Percentiles rank a stretch among this genome's conserved stretches.
These are phyloP conservation scores for Pollenia labialis DNA, from an alignment of 2,888 invertebrate genomes.

Conservation along the genomic window DNA sequence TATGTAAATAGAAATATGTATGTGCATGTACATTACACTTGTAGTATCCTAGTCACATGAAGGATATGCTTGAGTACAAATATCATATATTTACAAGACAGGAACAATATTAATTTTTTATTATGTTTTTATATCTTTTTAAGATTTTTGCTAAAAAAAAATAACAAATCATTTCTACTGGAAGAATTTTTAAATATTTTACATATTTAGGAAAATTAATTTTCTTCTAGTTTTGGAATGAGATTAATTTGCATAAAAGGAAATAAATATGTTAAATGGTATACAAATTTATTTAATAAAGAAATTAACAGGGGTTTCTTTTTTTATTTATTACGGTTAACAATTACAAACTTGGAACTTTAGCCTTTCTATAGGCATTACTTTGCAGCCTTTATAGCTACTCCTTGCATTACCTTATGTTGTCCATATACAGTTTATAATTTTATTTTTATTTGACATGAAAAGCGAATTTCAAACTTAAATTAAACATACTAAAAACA, in stretches of 20 bases:
- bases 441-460: too few species aligned
- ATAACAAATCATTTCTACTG: constrained; percentile 27
- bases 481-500: too few species aligned
- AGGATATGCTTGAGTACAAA: constrained; percentile 11
- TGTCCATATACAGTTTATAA: too few species aligned
- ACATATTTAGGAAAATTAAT: not conserved
- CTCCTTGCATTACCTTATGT: too few species aligned
- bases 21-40: too few species aligned
- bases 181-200: constrained; percentile 3
- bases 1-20: not conserved
- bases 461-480: too few species aligned
- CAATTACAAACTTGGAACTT: too few species aligned
- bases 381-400: too few species aligned
- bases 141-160: not conserved
- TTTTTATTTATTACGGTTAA: too few species aligned
- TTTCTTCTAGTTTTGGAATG: not conserved
- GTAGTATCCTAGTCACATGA: constrained; percentile 21
- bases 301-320: too few species aligned
- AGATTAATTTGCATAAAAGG: constrained; percentile 16
- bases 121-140: constrained; percentile 5
- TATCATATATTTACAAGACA: constrained; percentile 10
- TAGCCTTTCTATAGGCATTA: too few species aligned
- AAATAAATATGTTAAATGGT: not conserved
- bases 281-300: too few species aligned
- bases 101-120: constrained; percentile 30